Base-by-base conservation (phyloP, 2,888 invertebrate species). In the Scrobipalpa atriplicella region DNA sequence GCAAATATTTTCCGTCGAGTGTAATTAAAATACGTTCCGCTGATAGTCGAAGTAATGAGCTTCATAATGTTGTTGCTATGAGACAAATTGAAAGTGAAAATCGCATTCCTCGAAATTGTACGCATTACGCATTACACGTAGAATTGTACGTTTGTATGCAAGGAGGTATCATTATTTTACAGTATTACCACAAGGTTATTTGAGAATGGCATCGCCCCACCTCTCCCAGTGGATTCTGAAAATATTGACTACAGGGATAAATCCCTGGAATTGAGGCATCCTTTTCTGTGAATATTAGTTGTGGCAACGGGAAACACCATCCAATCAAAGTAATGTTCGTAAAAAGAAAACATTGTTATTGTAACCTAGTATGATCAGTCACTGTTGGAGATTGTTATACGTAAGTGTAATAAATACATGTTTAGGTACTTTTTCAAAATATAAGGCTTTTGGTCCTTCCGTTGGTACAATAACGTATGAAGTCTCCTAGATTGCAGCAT, bases 71-170 rank as follows among this genome's bases (percentile, higher is more conserved):
- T 41, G 41, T 71, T 70, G 72, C 64, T 69, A 66, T 66, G 68
- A 68, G 64, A 73, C 72, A 73, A 78, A 74, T 74, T 74, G 70
- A 72, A 79, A 82, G 80, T 78, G 78, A 81, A 79, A 80, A 76
- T 74, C 36, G 38, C 41, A 58, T 67, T 58, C 60, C 39, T 41
- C 51, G 51, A 47, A 54, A 56, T 56, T 56, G 54, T 56, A 56
- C 54, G 54, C 13, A 18, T 54, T 61, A 39, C 39, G 58, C 41
- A 43, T 60, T 29, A n/a, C 38, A 18, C 16, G 39, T 19, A 36
- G 13, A 9, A 18, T 38, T 16, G 16, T 38, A n/a, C 7, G 38
- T 60, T 60, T 38, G 1, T 18, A 60, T 16, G 58, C 7, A 13
- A 29, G 36, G 29, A 29, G 29, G 29, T 29, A 29, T 54, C 2